phyloP scores from a whole-genome alignment of 2,797 vertebrate species.

The Chelon labrosus region DNA sequence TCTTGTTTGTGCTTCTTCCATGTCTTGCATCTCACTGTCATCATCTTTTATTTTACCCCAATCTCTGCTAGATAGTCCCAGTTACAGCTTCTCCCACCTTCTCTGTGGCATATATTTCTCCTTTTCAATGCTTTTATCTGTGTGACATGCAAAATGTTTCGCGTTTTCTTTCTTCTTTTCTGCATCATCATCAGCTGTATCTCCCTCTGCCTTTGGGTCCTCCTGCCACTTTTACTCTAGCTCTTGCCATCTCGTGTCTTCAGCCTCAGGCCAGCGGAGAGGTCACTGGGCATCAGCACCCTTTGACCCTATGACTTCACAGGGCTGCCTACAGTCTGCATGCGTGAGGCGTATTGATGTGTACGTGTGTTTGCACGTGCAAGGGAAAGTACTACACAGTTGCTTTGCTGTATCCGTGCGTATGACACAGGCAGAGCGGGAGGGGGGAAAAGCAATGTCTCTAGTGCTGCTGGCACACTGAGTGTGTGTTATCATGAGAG shows the following conservation, averaged over 20 bases:
- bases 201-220: slow-evolving; percentile 18
- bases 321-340: slow-evolving; percentile 35
- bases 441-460: slow-evolving; percentile 55
- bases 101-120: background rate
- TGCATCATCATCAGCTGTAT: slow-evolving; percentile 12
- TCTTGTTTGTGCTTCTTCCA: slow-evolving; percentile 28
- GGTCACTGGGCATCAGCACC: slow-evolving; percentile 58
- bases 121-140: slow-evolving; percentile 29
- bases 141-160: background rate
- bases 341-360: slow-evolving; percentile 30
- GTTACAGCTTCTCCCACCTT: slow-evolving; percentile 18
- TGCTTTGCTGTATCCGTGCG: slow-evolving; percentile 26
- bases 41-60: slow-evolving; percentile 34
- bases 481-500: slow-evolving; percentile 39
- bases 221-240: slow-evolving; percentile 29
- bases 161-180: background rate
- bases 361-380: slow-evolving; percentile 33
- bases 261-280: slow-evolving; percentile 41
- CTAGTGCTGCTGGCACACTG: slow-evolving; percentile 65
- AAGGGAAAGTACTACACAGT: slow-evolving; percentile 30
- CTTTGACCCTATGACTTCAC: slow-evolving; percentile 41
- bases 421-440: slow-evolving; percentile 47
- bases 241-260: slow-evolving; percentile 33
- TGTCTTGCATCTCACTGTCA: slow-evolving; percentile 46
- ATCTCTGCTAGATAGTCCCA: slow-evolving; percentile 14